Evolutionary conservation across 2,113 vertebrate species (phyloP).

Genomic region (Anser cygnoides): DNA sequence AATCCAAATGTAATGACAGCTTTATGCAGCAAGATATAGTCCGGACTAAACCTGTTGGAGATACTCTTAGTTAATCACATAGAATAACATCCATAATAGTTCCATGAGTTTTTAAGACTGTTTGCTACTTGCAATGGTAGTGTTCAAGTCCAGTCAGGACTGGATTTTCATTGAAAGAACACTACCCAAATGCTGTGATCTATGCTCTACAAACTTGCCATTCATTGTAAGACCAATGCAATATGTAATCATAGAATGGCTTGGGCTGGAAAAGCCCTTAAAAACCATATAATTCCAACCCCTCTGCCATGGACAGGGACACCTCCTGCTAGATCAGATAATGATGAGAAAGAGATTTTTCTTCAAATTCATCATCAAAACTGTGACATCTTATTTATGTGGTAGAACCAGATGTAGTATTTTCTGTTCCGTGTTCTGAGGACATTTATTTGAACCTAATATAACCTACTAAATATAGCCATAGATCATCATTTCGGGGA

Average conservation of each 20-base stretch:
- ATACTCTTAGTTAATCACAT: slow-evolving; percentile 3
- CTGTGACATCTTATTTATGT: background rate
- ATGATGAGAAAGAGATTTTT: background rate
- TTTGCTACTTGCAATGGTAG: background rate
- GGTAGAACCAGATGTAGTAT: background rate
- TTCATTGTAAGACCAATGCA: background rate
- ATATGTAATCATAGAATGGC: background rate
- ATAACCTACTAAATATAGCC: background rate
- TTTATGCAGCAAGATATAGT: slow-evolving; percentile 6
- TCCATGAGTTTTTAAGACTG: background rate
- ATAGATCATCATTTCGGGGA: background rate
- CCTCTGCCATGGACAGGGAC: no score
- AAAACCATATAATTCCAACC: no score
- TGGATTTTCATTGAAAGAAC: background rate
- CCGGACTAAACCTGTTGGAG: background rate
- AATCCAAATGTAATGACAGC: background rate
- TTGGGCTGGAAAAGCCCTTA: no score
- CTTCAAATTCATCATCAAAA: background rate
- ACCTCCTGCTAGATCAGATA: no score
- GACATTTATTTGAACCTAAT: background rate
- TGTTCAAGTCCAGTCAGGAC: background rate
- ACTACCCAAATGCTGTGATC: background rate
- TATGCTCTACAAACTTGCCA: background rate
- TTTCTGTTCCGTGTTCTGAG: background rate
- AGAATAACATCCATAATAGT: background rate